Base-by-base conservation (phyloP, 2,113 vertebrate genomes). In the Ophthalmotilapia sp. region DNA sequence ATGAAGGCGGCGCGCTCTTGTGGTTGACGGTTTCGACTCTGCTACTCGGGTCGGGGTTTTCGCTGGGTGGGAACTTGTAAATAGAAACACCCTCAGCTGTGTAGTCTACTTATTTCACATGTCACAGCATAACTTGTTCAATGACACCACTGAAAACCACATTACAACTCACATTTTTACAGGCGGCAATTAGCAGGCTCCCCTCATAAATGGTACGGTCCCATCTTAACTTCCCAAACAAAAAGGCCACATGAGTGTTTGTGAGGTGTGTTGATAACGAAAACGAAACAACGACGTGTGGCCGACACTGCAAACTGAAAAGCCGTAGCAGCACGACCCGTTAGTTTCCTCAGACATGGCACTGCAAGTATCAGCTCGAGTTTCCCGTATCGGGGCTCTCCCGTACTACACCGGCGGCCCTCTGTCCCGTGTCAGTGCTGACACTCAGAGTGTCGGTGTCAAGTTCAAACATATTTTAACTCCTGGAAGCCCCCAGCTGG, bases 211-310 rank as follows among this genome's bases (percentile, higher is more conserved):
- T 95, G 94, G 95, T 93, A 93, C 84, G 60, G 40, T 89, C 95
- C 84, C 58, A 36, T 70, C 31, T 79, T 83, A n/a, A 81, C 86
- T 42, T 88, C 62, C 89, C 53, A 91, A 95, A 93, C 91, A 93
- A 93, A 92, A 17, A 93, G 92, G 96, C 88, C 97, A 95, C 97
- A 97, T 96, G 88, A 4, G 38, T 45, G 33, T 3, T 6, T 40
- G 21, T 51, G 62, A 73, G 45, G 9, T 19, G 40, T 12, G 13
- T 15, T 19, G 13, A 6, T 9, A 17, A n/a, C 49, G 79, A 94
- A 94, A 93, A 42, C 65, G 88, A 94, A 93, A 94, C 77, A 9
- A 5, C 29, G 2, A 2, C 13, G 47, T 17, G 21, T 11, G 5
- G 5, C 2, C 5, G 9, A 87, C 36, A 31, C 7, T 29, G 51